Conservation (phyloP, 2,888 invertebrate species). For the Hipparchia sbordonii region DNA sequence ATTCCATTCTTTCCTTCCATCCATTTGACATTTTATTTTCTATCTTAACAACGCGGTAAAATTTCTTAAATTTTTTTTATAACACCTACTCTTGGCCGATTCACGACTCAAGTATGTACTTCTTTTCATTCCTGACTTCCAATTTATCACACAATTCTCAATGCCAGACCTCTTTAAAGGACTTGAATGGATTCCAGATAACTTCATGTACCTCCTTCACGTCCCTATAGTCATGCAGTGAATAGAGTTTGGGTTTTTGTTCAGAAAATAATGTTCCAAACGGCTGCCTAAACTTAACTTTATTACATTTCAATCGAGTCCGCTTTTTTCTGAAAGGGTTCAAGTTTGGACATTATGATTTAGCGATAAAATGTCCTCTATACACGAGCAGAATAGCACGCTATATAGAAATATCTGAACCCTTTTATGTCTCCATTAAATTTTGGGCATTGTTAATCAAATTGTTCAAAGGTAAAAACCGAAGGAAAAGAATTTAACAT, state of each 20-base stretch:
- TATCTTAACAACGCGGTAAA: too few relatives aligned
- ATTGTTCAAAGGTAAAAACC: too few relatives aligned
- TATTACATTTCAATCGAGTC: background rate
- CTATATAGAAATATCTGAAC: too few relatives aligned
- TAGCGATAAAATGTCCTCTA: background rate
- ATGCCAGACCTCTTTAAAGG: slow-evolving; percentile 1
- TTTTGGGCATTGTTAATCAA: too few relatives aligned
- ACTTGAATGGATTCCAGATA: slow-evolving; percentile 4
- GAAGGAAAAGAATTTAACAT: too few relatives aligned
- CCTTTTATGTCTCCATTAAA: too few relatives aligned
- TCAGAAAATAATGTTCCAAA: background rate
- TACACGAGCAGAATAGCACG: too few relatives aligned
- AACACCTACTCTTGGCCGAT: background rate
- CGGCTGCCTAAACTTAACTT: background rate
- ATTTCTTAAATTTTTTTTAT: background rate
- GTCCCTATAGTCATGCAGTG: background rate
- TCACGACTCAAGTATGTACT: background rate
- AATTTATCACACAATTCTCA: slow-evolving; percentile 15
- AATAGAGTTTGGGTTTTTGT: slow-evolving; percentile 8
- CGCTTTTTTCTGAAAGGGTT: background rate
- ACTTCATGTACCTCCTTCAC: slow-evolving; percentile 7
- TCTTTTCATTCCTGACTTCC: slow-evolving; percentile 7
- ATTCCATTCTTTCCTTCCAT: too few relatives aligned
- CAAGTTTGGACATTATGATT: background rate
- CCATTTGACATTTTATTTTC: too few relatives aligned